Evolutionary conservation across 2,113 vertebrate genomes (phyloP), one percentile per base, ranked within the genome.

Genomic region (Bombycilla garrulus): DNA sequence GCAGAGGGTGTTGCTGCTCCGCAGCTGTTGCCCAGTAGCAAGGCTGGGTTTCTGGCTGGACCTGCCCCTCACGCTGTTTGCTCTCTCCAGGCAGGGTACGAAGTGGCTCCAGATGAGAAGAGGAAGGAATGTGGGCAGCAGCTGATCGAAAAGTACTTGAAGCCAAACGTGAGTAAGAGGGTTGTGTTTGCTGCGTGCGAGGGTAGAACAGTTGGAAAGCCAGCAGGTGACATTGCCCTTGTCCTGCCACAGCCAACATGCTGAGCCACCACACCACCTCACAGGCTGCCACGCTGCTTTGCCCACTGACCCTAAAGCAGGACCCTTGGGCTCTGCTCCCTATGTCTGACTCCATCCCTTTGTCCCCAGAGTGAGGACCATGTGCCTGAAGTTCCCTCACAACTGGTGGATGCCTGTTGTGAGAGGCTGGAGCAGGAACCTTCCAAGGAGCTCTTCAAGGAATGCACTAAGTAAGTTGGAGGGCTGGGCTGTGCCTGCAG

Each of bases 391-490:
- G 97, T 99, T 88, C 98, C 98, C 38, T 97, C 94, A n/a, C 98
- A 98, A 78, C 97, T 99, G 97, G 98, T 98, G 90, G 96, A 94
- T 76, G 97, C 97, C 71, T 99, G 99, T 62, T 88, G 97, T n/a
- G 98, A 99, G 95, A 94, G 96, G 77, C 97, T 99, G 94, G 98
- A 99, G 88, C 97, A 99, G 88, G 99, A 99, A 11, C 98, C 99
- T 92, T 99, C 98, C 96, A 99, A 99, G 96, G 99, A 99, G 90
- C 99, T 99, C 92, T 99, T 99, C 97, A 99, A 99, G 95, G 98
- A 99, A 93, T 99, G 98, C 81, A 99, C 99, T 97, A 99, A 98
- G 99, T 99, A 97, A 98, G 99, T 86, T 31, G 51, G 33, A 69
- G 48, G 50, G 18, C 33, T 45, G 56, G 31, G 33, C 7, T 48